Evolutionary conservation across 2,797 vertebrate genomes (phyloP).

Genomic region (Helarctos malayanus): DNA sequence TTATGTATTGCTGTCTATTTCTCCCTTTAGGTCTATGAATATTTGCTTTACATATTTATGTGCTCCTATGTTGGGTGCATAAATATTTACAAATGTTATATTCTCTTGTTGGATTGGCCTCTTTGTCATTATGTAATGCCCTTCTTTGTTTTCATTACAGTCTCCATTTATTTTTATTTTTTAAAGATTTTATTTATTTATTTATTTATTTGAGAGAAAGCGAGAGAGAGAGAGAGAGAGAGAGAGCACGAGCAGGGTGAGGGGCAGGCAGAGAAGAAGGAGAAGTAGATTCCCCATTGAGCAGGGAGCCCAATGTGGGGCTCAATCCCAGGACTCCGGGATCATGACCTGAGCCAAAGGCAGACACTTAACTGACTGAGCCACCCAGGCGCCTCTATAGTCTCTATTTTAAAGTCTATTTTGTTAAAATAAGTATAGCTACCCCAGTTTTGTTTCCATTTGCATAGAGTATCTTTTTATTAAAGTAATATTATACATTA

Average conservation of each 20-base stretch:
- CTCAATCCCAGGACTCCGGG: no score
- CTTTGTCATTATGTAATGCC: not conserved
- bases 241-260: no score
- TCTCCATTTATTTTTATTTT: not conserved
- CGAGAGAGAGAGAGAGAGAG: no score
- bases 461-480: not conserved
- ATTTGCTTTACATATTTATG: not conserved
- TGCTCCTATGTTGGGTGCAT: not conserved
- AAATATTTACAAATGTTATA: not conserved
- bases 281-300: no score
- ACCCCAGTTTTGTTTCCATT: not conserved
- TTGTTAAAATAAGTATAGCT: not conserved
- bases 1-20: not conserved
- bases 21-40: not conserved
- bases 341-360: no score
- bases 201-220: no score
- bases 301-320: no score
- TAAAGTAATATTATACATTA: not conserved
- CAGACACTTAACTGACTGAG: no score
- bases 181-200: no score
- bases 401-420: not conserved
- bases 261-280: no score
- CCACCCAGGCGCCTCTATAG: not conserved
- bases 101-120: not conserved
- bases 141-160: not conserved